Evolutionary conservation across 2,113 vertebrate species (phyloP).

Genomic region (Percina caprodes): DNA sequence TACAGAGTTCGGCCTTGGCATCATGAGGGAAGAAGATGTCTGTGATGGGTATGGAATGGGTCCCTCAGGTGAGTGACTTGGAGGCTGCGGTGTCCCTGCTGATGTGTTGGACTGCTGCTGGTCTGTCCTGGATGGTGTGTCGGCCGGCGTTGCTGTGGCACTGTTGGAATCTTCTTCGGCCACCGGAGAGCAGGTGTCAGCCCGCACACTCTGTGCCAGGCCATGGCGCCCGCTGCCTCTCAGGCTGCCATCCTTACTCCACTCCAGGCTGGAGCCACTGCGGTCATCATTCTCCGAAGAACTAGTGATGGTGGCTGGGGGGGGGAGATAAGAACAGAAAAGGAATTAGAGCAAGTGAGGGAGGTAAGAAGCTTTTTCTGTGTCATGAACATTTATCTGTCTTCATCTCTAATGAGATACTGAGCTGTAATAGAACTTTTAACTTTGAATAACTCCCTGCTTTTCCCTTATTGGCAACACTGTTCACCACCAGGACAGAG

Average conservation of each 20-base stretch:
- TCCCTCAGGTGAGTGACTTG: constrained; percentile 85
- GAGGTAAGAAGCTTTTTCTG: constrained; percentile 33
- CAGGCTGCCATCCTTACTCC: constrained; percentile 94
- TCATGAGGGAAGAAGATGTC: constrained; percentile 89
- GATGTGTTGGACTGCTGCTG: constrained; percentile 61
- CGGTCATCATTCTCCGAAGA: constrained; percentile 99
- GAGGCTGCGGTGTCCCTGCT: constrained; percentile 60
- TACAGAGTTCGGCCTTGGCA: constrained; percentile 98
- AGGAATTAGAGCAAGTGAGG: constrained; percentile 11
- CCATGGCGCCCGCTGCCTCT: constrained; percentile 89
- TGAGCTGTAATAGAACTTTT: constrained; percentile 50
- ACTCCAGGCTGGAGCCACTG: constrained; percentile 97
- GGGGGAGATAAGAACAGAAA: constrained; percentile 37
- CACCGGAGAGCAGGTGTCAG: constrained; percentile 95
- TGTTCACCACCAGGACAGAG: constrained; percentile 34
- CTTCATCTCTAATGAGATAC: constrained; percentile 33
- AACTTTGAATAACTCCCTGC: constrained; percentile 33
- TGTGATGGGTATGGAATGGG: constrained; percentile 87
- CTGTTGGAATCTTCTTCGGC: constrained; percentile 91
- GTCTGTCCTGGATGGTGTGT: constrained; percentile 82
- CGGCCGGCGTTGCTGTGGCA: constrained; percentile 76
- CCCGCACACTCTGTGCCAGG: constrained; percentile 86
- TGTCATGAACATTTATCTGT: constrained; percentile 39
- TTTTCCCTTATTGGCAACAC: constrained; percentile 41
- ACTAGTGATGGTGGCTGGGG: constrained; percentile 96